Base-by-base conservation (phyloP, 2,888 invertebrate species). In the Patella ulyssiponensis region DNA sequence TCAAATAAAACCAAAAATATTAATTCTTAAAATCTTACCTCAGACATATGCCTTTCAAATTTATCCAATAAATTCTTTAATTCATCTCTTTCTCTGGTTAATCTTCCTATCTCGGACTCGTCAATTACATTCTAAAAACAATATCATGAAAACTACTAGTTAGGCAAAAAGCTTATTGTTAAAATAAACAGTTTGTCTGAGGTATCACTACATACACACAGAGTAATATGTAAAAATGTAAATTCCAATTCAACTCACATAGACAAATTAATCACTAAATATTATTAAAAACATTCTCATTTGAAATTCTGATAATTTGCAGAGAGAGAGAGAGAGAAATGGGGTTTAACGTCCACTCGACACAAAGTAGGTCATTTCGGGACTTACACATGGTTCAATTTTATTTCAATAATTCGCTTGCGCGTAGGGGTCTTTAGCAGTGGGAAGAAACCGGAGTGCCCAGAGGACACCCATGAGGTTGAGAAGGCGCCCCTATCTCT, bases 41-140 rank as follows among this genome's bases (percentile, higher is more conserved):
- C 92, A 51, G 89, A 87, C 90, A 92, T 90, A 81, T 92, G 92
- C 11, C 91, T 84, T 82, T 92, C 92, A 86, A 91, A 92, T 82
- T 91, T 92, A 80, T 91, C 91, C 69, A 92, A 85, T 71, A 92
- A 81, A n/a, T 84, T 84, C 81, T 91, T 90, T 77, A 92, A 86
- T 77, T 92, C 91, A 83, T 92, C 91, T 79, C 91, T 85, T 80
- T 92, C 92, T 51, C 87, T 78, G 7, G 86, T 88, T 69, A 92
- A 80, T 75, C 88, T 86, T 70, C 80, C 79, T 51, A 91, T 75
- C 82, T 92, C 91, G 23, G 84, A 77, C 71, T 89, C 88, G 20
- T 88, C 88, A 9, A 80, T 75, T 53, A 85, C 79, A 73, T 85
- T 84, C 87, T 88, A 85, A 15, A 82, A 82, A 44, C 73, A 56